Evolutionary conservation across 1,140 invertebrate species (phyloP), one percentile per base, ranked within the genome.

Genomic region (Temnothorax longispinosus): DNA sequence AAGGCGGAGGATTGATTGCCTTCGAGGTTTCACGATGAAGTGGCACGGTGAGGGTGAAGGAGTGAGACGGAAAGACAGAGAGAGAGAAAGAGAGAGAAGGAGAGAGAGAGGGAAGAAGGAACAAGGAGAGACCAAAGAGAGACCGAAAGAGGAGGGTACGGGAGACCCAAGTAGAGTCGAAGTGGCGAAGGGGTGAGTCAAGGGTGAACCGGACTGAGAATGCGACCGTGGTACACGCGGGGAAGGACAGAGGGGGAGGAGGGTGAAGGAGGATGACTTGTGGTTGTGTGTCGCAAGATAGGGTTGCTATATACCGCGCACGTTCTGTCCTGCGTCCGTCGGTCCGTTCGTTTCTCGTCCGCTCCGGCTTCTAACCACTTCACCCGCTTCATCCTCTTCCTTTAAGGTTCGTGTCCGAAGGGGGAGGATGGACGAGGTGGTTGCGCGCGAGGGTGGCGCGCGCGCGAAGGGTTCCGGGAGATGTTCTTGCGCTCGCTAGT

Each of bases 1-100:
- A 95, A 95, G 94, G 93, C 93, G 93, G 93, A 94, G 93, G 94
- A 94, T 94, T 95, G 94, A 95, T 95, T 94, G 93, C 93, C 92
- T 94, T 91, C 91, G 90, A 93, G 94, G 91, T 93, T 93, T 93
- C 91, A 89, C 88, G 86, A 89, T 88, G 89, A 90, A 85, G 80
- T 87, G 81, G 86, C 77, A 65, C 50, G 85, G 86, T 86, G 84
- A 88, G 81, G 64, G 71, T 82, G 54, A 71, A 50, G 56, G n/a
- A 52, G 74, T 58, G 82, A 85, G 74, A 84, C 85, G 80, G 87
- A 74, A 86, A 88, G 91, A 86, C 58, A 85, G 60, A 85, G 85
- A 89, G 78, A 76, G 76, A 74, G 76, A 60, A 47, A 38, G 75
- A n/a, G 44, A 64, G 75, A 71, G 38, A 74, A 60, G 56, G 74